Evolutionary conservation across 1,140 invertebrate species (phyloP), one percentile per base, ranked within the genome.

Genomic region (Globodera ellingtonae): DNA sequence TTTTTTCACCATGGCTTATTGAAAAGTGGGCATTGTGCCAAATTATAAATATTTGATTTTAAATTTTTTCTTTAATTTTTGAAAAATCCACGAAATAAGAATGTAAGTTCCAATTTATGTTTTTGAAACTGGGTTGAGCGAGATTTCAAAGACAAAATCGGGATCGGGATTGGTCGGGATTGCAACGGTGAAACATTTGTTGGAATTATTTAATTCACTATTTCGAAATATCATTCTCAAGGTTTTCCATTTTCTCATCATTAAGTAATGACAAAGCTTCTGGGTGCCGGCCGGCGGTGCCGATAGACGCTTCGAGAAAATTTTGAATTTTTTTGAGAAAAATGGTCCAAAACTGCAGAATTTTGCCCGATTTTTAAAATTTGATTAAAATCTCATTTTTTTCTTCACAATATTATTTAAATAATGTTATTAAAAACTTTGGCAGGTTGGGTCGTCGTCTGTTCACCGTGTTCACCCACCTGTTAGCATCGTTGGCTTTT

Each of bases 1-100:
- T 90, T 47, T 46, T 88, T 4, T 83, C 84, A 50, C 83, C 84
- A 7, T 78, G 84, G 48, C 67, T 86, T 7, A 62, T 89, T 5
- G 79, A 88, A 46, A 75, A 13, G 79, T 81, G 72, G 75, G 21
- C 18, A 18, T 21, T 35, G 35, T 35, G 35, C 5, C 10, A 66
- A 47, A 21, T 44, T 59, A 59, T 15, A 18, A 59, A 35, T 35
- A 59, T 10, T 2, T 18, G 56, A 15, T 8, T 15, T 59, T 15
- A 15, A 15, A 15, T 7, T 50, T 81, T 71, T 24, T 24, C 24
- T 35, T 35, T 35, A 35, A 35, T 2, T 13, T 69, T 74, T 4
- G 18, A n/a, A 47, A 18, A 18, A 44, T 62, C 48, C 52, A 35
- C 2, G 35, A 35, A 35, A 35, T 59, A 59, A 59, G 2, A 59